phyloP scores from a whole-genome alignment of 2,888 invertebrate genomes.

The Rutpela maculata region DNA sequence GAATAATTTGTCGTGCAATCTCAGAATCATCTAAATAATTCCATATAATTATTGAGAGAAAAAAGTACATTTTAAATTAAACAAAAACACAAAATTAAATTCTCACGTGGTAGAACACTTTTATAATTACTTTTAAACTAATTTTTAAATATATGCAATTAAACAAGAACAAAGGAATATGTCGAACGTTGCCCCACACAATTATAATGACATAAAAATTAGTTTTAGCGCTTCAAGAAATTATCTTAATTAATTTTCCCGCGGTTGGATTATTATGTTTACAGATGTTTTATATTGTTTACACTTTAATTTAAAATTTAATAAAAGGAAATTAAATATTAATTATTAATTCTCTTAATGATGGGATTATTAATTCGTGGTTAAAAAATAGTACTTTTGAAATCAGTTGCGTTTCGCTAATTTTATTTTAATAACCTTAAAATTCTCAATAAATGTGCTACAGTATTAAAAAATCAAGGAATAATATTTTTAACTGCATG shows the following conservation, averaged over 20 bases:
- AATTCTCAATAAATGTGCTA: too few relatives aligned
- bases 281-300: conserved; percentile 41
- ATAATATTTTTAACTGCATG: too few relatives aligned
- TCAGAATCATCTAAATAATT: conserved; percentile 34
- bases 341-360: conserved; percentile 44
- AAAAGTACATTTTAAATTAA: conserved; percentile 26
- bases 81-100: conserved; percentile 41
- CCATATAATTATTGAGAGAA: conserved; percentile 20
- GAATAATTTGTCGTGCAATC: conserved; percentile 28
- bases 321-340: neutral
- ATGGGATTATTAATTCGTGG: conserved; percentile 2
- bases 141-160: conserved; percentile 54
- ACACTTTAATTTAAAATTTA: conserved; percentile 44
- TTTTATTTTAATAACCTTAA: too few relatives aligned
- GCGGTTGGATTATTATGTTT: conserved; percentile 21
- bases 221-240: conserved; percentile 38
- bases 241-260: conserved; percentile 37
- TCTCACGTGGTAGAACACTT: conserved; percentile 32
- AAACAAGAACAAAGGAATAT: conserved; percentile 62
- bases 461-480: too few relatives aligned
- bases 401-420: neutral
- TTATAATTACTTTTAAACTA: conserved; percentile 34
- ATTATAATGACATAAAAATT: conserved; percentile 59
- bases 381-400: neutral
- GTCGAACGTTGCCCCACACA: conserved; percentile 53